Percentiles rank a stretch among this genome's conserved stretches.
Conservation (phyloP, 2,888 invertebrate species). For the Lithophane leautieri region DNA sequence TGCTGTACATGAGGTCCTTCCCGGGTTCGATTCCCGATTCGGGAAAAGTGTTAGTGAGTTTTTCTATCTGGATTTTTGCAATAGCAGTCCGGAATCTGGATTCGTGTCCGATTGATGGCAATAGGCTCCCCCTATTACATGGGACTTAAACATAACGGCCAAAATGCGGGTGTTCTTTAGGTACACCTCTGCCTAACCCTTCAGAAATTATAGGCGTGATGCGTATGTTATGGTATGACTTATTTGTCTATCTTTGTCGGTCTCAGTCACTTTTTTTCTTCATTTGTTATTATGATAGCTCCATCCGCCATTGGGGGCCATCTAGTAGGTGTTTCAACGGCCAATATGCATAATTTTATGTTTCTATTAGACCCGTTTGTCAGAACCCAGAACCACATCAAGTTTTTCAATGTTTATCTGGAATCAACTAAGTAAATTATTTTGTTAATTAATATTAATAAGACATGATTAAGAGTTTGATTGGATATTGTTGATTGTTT, state of each 20-base stretch:
- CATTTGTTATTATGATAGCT: constrained; percentile 67
- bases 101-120: background rate
- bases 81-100: background rate
- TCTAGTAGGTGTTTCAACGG: constrained; percentile 71
- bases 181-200: background rate
- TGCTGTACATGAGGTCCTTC: background rate
- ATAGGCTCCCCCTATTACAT: background rate
- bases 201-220: background rate
- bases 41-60: background rate
- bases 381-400: constrained; percentile 43
- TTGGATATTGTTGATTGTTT: constrained; percentile 28
- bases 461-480: constrained; percentile 43
- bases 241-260: constrained; percentile 17
- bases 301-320: constrained; percentile 62
- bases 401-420: constrained; percentile 47
- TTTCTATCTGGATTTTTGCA: background rate
- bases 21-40: background rate
- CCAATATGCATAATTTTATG: constrained; percentile 79
- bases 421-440: constrained; percentile 45
- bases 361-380: constrained; percentile 67
- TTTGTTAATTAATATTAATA: constrained; percentile 53
- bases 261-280: constrained; percentile 40
- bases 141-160: background rate
- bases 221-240: background rate
- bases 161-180: background rate